Evolutionary conservation across 2,797 vertebrate genomes (phyloP).

Genomic region (Petrocephalus sullivani): DNA sequence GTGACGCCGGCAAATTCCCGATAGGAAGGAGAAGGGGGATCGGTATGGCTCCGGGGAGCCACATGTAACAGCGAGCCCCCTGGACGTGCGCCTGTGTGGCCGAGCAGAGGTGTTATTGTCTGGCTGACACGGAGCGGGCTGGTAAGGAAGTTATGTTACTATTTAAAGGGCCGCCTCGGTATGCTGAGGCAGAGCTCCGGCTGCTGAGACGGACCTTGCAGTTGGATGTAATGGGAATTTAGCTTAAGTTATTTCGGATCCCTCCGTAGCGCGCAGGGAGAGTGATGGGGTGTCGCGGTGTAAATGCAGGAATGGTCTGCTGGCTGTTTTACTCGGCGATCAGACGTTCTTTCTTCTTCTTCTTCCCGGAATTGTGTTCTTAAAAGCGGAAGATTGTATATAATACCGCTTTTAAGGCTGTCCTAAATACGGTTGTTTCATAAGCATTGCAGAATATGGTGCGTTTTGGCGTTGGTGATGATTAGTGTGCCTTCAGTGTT

Average conservation of each 20-base stretch:
- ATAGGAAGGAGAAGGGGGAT: background rate
- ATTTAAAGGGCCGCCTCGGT: constrained; percentile 44
- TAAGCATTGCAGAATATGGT: background rate
- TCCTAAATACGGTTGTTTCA: background rate
- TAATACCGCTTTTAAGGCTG: background rate
- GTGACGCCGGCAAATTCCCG: constrained; percentile 37
- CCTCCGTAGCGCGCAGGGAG: background rate
- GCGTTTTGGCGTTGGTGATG: background rate
- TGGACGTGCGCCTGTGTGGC: constrained; percentile 36
- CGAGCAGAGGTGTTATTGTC: constrained; percentile 23
- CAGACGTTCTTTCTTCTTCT: background rate
- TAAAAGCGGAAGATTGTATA: constrained; percentile 11
- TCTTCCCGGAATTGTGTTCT: constrained; percentile 1
- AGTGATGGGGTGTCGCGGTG: background rate
- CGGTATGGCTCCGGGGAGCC: background rate
- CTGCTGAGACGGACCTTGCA: background rate
- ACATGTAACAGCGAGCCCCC: background rate
- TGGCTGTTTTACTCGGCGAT: background rate
- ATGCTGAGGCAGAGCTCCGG: constrained; percentile 37
- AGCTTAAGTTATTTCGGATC: constrained; percentile 5
- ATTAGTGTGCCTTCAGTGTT: background rate
- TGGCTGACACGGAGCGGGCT: constrained; percentile 32
- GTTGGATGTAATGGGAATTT: background rate
- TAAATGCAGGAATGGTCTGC: background rate
- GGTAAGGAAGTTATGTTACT: constrained; percentile 54